Conservation (phyloP, 1,140 invertebrate species). For the Rhagoletis zephyria region DNA sequence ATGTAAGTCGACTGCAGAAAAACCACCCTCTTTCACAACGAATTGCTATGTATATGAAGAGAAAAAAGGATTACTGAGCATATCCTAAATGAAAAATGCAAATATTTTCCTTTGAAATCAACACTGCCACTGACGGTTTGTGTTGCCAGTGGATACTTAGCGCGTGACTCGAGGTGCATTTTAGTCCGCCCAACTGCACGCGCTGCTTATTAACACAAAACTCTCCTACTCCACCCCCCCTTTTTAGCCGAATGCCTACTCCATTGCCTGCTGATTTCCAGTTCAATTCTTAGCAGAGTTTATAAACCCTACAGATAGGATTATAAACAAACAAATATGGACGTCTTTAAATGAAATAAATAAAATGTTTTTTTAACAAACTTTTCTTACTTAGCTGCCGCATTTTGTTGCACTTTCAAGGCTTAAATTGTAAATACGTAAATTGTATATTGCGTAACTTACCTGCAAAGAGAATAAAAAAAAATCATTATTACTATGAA, state of each 20-base stretch:
- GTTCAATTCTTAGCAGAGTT: neutral
- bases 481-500: neutral
- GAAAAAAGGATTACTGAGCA: neutral
- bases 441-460: neutral
- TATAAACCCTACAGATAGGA: too few species aligned
- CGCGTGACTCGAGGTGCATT: neutral
- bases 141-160: neutral
- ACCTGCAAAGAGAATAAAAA: conserved; percentile 25
- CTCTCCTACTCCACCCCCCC: neutral
- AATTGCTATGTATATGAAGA: neutral
- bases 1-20: neutral
- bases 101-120: conserved; percentile 17
- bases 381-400: neutral
- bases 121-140: neutral
- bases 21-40: neutral
- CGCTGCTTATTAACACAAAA: neutral
- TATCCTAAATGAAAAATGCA: neutral
- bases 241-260: neutral
- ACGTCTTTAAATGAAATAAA: neutral
- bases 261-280: neutral
- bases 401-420: neutral
- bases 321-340: neutral
- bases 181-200: neutral
- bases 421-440: neutral
- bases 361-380: neutral